Conservation (phyloP, 2,888 invertebrate genomes). For the Lepas anatifera region DNA sequence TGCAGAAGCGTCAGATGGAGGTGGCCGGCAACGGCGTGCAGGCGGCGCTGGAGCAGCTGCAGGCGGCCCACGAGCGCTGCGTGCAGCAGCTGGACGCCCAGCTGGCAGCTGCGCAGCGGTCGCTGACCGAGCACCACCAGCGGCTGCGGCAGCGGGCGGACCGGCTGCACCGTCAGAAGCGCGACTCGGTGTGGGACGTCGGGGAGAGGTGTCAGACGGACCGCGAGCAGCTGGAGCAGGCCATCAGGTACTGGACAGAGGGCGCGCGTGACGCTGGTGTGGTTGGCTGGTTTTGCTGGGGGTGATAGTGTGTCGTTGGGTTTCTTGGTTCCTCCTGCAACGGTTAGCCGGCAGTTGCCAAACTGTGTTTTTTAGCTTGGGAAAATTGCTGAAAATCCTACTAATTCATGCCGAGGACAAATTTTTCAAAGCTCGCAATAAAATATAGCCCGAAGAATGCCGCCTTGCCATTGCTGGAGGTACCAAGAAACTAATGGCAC, state of each 20-base stretch:
- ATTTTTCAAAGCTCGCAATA: too few relatives aligned
- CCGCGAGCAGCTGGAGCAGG: background rate
- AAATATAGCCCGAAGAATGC: too few relatives aligned
- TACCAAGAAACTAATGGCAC: too few relatives aligned
- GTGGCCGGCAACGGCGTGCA: background rate
- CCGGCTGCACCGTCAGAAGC: background rate
- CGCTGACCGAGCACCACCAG: background rate
- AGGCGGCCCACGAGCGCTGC: background rate
- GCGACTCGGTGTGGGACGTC: background rate
- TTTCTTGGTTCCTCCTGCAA: too few relatives aligned
- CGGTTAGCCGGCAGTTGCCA: too few relatives aligned
- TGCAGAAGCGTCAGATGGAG: slow-evolving; percentile 4
- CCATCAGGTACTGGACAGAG: background rate
- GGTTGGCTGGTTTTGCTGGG: too few relatives aligned
- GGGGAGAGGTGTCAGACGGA: background rate
- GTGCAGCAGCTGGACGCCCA: background rate
- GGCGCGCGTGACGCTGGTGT: too few relatives aligned
- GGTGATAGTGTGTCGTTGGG: too few relatives aligned
- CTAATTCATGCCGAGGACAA: too few relatives aligned
- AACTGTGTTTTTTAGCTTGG: too few relatives aligned
- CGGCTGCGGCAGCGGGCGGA: slow-evolving; percentile 1
- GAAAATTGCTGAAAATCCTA: too few relatives aligned
- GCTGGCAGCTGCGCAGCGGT: background rate
- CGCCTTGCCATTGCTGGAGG: too few relatives aligned
- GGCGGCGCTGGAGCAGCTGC: slow-evolving; percentile 1